Evolutionary conservation across 1,140 invertebrate species (phyloP), one percentile per base, ranked within the genome.

Genomic region (Plutomurus gul): DNA sequence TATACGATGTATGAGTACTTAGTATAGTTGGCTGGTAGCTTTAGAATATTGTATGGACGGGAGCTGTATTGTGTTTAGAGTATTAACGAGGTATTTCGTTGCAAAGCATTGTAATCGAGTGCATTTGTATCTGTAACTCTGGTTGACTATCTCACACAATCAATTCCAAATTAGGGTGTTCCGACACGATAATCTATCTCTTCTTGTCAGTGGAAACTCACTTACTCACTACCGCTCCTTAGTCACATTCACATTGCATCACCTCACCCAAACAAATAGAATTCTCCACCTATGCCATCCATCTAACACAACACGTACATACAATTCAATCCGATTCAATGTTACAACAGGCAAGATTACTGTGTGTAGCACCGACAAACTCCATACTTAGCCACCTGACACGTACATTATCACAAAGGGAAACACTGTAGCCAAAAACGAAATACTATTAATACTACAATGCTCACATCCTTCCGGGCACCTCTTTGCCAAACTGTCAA

Each of bases 131-230:
- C 25, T 65, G 11, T 65, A 30, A 65, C 56, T 65, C 56, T 27
- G 13, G 16, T 36, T 65, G 56, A 65, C 56, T 65, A 65, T 65
- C 56, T 65, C 56, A 65, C 56, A 65, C 56, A 65, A 65, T 65
- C 56, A 65, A 65, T 65, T 65, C 56, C 56, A 65, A 65, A 65
- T 65, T 65, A 65, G 56, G 56, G 56, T 36, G 27, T 65, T 65
- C 30, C 56, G 27, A 25, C 56, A 27, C 27, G 13, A 65, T 65
- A 65, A 65, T 65, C 56, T 65, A 65, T 65, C 56, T 65, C 56
- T 65, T 65, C 56, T 65, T 65, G 56, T 65, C 56, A 65, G 56
- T 8, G n/a, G 16, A 18, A 36, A 65, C 30, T 65, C 30, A 36
- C 56, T 65, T 36, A 16, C 7, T 33, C 30, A 1, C 3, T 30